phyloP scores from a whole-genome alignment of 2,797 vertebrate species.

The Emydoidea blandingii region DNA sequence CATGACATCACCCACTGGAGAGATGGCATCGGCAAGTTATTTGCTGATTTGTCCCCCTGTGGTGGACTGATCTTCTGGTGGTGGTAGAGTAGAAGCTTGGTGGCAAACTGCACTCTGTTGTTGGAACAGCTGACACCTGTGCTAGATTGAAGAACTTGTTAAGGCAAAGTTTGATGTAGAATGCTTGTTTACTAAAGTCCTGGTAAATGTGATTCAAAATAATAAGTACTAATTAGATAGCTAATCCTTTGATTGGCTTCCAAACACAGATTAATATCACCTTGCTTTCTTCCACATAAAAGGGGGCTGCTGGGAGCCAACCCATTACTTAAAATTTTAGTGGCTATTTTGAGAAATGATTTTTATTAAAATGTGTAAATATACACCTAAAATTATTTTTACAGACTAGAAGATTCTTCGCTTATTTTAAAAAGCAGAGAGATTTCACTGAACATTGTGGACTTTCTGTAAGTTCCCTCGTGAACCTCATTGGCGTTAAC shows the following conservation, averaged over 20 bases:
- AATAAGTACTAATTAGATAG: constrained; percentile 31
- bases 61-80: neutral
- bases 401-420: neutral
- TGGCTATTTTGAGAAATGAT: neutral
- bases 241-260: constrained; percentile 30
- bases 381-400: neutral
- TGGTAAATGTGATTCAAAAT: constrained; percentile 15
- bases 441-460: neutral
- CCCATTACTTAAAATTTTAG: neutral
- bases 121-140: neutral
- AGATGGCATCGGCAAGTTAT: neutral
- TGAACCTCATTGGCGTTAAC: neutral
- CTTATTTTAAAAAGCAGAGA: neutral
- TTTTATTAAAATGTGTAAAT: neutral
- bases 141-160: neutral
- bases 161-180: neutral
- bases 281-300: neutral
- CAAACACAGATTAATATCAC: constrained; percentile 10
- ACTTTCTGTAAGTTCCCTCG: neutral
- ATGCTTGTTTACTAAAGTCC: neutral
- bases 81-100: neutral
- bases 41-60: neutral
- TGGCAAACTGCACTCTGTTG: neutral
- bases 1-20: neutral
- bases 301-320: neutral